phyloP scores from a whole-genome alignment of 37 sponge, comb jelly and placozoan species.

The Cladorhizidae sp. region DNA sequence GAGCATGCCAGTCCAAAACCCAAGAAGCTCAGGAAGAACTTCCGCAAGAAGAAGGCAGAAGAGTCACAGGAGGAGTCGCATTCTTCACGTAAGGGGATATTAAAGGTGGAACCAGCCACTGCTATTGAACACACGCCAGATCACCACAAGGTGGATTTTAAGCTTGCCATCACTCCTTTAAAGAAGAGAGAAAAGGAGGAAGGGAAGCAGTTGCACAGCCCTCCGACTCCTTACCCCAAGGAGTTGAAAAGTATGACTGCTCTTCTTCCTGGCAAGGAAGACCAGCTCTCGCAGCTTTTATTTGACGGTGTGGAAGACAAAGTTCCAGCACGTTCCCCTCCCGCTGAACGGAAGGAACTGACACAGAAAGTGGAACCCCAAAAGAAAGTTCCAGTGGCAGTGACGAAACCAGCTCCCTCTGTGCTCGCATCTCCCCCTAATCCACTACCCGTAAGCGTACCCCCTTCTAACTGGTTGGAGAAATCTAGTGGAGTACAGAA shows the following conservation, averaged over 20 bases:
- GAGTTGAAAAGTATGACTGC: background rate
- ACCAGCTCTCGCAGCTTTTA: background rate
- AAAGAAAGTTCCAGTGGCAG: background rate
- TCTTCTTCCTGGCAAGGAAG: background rate
- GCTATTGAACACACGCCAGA: conserved; percentile 16
- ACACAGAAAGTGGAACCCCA: background rate
- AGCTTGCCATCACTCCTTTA: conserved; percentile 14
- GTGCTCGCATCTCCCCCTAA: background rate
- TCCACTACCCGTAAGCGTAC: background rate
- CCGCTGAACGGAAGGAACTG: background rate
- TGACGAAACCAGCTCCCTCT: background rate
- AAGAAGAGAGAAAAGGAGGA: background rate
- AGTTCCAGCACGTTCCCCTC: background rate
- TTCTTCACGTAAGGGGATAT: conserved; percentile 29
- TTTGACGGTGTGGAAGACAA: background rate
- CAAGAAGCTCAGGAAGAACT: conserved; percentile 6
- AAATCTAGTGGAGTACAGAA: conserved; percentile 1
- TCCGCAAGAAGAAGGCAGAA: conserved; percentile 14
- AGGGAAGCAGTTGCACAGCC: conserved; percentile 9
- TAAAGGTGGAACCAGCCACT: conserved; percentile 3
- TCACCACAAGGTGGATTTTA: conserved; percentile 26
- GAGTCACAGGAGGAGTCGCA: conserved; percentile 2
- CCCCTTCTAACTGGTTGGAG: background rate
- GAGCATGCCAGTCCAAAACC: background rate
- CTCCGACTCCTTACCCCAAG: conserved; percentile 58